Base-by-base conservation (phyloP, 2,797 vertebrate species). In the Todus mexicanus region DNA sequence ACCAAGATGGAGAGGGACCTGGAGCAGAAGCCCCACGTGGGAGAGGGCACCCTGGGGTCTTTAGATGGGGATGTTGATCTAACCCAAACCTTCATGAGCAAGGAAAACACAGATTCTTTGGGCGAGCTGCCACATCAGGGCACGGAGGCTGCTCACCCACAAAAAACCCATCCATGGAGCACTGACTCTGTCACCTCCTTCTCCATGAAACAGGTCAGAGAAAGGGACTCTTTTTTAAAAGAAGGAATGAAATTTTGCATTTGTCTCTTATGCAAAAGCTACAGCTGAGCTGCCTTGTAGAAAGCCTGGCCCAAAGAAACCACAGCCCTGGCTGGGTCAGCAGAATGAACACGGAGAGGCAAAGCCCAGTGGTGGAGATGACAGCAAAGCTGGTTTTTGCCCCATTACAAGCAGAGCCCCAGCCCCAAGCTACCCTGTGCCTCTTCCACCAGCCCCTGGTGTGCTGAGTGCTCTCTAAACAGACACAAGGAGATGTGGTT, bases 401-500 rank as follows among this genome's bases (percentile, higher is more conserved):
- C 76, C 4, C 6, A 42, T 25, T 27, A 43, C 69, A 60, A 70
- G 60, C 86, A 6, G 21, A 84, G 86, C 53, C n/a, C 6, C 15
- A 60, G 78, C 81, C 84, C 37, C 0, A 0, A 83, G 75, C 64
- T 57, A n/a, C n/a, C 45, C 87, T 65, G n/a, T n/a, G 85, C 60
- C 57, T 71, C 84, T 51, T 84, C 65, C 59, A 84, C 20, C 74
- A 85, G 57, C 69, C 86, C 29, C 0, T 17, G 84, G 45, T 17
- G 75, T 69, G 89, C 72, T 29, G n/a, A 94, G 64, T 0, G 0
- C 54, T 43, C 78, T 84, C 90, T 90, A 83, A 61, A 42, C 47
- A 76, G 60, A 83, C 89, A 59, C 81, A n/a, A 31, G 78, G 81
- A 92, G 65, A 69, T 12, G 84, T 8, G 66, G 84, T 87, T 94